A percentile compares a stretch with the other conserved stretches of the same genome.
These are phyloP conservation scores for Eriosoma lanigerum DNA, from an alignment of 1,140 invertebrate species.

Conservation along the genomic window DNA sequence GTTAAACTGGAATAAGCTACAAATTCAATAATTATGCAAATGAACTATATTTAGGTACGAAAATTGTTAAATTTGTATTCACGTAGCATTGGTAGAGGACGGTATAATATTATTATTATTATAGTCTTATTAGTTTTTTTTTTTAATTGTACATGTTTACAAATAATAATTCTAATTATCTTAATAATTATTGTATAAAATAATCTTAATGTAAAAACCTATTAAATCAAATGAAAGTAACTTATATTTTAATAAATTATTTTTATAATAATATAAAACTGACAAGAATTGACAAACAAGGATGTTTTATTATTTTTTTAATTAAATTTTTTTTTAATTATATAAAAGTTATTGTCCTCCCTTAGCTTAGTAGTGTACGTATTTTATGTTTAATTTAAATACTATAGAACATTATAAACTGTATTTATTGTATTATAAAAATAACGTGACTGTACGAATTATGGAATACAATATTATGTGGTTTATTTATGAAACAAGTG, in stretches of 20 bases:
- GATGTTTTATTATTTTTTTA: slow-evolving; percentile 12
- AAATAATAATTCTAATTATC: too few relatives aligned
- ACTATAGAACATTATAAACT: too few relatives aligned
- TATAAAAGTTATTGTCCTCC: neutral
- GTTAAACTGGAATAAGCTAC: neutral
- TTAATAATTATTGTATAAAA: slow-evolving; percentile 7
- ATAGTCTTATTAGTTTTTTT: too few relatives aligned
- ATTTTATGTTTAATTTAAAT: slow-evolving; percentile 15
- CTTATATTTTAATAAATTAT: neutral
- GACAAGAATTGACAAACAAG: neutral
- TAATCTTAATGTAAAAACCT: neutral
- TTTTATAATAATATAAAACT: neutral
- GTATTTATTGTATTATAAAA: too few relatives aligned
- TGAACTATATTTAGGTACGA: neutral
- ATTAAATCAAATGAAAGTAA: neutral
- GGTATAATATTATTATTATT: neutral
- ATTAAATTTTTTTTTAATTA: neutral
- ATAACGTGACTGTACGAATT: too few relatives aligned
- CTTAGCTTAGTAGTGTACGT: neutral
- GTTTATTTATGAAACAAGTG: too few relatives aligned
- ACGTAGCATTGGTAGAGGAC: neutral
- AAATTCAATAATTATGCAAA: neutral
- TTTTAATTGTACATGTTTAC: too few relatives aligned
- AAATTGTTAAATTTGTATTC: neutral
- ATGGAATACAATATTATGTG: neutral